These are phyloP conservation scores for Beaufortia kweichowensis DNA, from an alignment of 2,113 vertebrate species.

Conservation along the genomic window DNA sequence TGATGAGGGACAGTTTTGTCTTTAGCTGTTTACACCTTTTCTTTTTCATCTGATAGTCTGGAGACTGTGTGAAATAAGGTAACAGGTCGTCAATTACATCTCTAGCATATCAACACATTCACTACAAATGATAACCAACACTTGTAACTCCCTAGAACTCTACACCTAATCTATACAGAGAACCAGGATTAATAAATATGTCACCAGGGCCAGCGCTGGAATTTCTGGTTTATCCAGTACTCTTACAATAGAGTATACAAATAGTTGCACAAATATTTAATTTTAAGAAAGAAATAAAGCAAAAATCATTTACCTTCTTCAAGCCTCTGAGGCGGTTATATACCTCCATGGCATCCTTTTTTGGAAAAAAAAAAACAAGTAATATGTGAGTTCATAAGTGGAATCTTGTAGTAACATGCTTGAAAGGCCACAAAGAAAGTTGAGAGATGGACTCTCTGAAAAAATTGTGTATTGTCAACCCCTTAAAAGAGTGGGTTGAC, in stretches of 20 bases:
- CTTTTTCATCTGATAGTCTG: constrained; percentile 81
- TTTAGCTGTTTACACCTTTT: constrained; percentile 78
- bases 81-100: background rate
- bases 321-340: constrained; percentile 74
- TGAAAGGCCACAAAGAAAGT: no score
- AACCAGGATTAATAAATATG: no score
- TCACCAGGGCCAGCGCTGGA: no score
- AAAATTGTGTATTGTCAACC: no score
- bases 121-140: background rate
- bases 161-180: no score
- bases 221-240: no score
- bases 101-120: background rate
- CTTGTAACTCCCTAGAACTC: no score
- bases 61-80: constrained; percentile 67
- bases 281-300: background rate
- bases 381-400: no score
- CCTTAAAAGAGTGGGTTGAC: background rate
- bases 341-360: constrained; percentile 74
- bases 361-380: background rate
- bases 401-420: no score
- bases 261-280: background rate
- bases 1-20: constrained; percentile 84
- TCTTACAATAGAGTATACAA: no score
- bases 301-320: constrained; percentile 69
- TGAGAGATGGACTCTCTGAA: no score